Conservation (phyloP, 2,797 vertebrate species). For the Argentina silus region DNA sequence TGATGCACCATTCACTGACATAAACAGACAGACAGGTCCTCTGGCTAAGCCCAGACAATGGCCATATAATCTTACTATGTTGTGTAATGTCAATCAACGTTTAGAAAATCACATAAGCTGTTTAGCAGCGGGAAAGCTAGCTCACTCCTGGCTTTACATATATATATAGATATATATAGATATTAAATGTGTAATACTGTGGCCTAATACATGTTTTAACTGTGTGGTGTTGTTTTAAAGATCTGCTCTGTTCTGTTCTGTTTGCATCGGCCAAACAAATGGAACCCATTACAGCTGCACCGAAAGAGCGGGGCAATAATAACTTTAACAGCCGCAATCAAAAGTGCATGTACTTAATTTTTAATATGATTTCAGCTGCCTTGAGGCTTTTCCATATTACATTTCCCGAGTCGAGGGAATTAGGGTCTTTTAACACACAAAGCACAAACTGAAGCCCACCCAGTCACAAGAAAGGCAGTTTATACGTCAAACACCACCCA, state of each 20-base stretch:
- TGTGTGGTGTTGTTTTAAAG: constrained; percentile 22
- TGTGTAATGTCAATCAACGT: not conserved
- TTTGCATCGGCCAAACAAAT: constrained; percentile 38
- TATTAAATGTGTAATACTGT: constrained; percentile 43
- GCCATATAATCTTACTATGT: not conserved
- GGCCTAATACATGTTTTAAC: constrained; percentile 37
- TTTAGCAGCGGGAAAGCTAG: not conserved
- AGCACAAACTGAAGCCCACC: constrained; percentile 35
- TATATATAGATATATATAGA: too few species aligned
- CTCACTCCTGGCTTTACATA: not conserved
- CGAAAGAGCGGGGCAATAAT: constrained; percentile 14
- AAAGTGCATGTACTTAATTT: constrained; percentile 27
- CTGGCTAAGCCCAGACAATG: too few species aligned
- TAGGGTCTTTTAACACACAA: not conserved
- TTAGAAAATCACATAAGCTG: not conserved
- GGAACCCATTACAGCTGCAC: constrained; percentile 42
- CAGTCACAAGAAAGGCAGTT: constrained; percentile 29
- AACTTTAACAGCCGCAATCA: constrained; percentile 26
- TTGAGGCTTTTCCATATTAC: constrained; percentile 13
- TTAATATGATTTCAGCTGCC: constrained; percentile 44
- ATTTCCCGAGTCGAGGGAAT: constrained; percentile 3
- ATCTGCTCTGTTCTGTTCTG: constrained; percentile 22
- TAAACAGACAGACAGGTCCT: too few species aligned
- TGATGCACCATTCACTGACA: too few species aligned
- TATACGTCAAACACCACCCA: constrained; percentile 37